These are phyloP conservation scores for Novumbra hubbsi DNA, from an alignment of 2,797 vertebrate genomes.

Conservation along the genomic window DNA sequence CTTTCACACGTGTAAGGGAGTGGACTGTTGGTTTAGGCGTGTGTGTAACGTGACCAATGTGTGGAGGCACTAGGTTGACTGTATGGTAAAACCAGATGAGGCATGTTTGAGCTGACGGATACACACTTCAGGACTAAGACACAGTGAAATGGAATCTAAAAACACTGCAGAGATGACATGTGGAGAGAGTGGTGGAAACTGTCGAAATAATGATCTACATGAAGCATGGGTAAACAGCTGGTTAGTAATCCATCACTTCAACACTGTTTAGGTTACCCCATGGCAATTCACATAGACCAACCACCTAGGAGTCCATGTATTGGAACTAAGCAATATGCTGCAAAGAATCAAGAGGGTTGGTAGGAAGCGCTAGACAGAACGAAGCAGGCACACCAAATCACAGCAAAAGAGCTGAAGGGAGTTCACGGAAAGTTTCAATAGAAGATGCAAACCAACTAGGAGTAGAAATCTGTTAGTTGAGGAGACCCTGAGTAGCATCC, in stretches of 20 bases:
- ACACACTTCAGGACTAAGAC: constrained; percentile 2
- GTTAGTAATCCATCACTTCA: not conserved
- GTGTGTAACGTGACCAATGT: constrained; percentile 2
- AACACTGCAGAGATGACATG: not conserved
- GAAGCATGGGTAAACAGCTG: not conserved
- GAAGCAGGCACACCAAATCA: not conserved
- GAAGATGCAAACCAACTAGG: not conserved
- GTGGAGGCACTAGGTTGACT: not conserved
- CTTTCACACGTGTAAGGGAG: constrained; percentile 19
- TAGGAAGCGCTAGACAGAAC: not conserved
- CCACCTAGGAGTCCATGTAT: not conserved
- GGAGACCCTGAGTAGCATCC: not conserved
- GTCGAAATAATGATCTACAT: not conserved
- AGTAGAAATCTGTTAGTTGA: not conserved
- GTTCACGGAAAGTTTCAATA: not conserved
- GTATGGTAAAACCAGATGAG: not conserved
- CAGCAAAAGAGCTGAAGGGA: not conserved
- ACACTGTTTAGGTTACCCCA: not conserved
- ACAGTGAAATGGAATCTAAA: not conserved
- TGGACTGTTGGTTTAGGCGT: constrained; percentile 6
- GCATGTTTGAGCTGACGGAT: not conserved
- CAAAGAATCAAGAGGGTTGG: not conserved
- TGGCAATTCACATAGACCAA: not conserved
- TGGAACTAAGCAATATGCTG: not conserved
- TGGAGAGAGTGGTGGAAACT: not conserved